Evolutionary conservation across 2,113 vertebrate genomes (phyloP), one percentile per base, ranked within the genome.

Genomic region (Oostethus manadensis): DNA sequence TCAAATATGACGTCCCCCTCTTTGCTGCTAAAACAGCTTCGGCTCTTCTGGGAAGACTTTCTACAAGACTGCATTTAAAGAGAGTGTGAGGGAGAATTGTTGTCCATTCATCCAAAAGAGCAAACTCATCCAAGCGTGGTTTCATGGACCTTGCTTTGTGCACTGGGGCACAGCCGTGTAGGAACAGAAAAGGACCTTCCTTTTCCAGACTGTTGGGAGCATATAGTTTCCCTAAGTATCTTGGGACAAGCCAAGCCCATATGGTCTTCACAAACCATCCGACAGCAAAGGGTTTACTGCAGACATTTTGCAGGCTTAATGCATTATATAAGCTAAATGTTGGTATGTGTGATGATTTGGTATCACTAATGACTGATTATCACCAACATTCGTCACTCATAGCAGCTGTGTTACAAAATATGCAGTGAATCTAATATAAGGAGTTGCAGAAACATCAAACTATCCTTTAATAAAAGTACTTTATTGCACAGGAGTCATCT

Each of bases 401-500:
- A 50, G 8, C 38, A 6, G 20, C 44, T 16, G 45, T 14, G 35
- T 15, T 10, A 10, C 5, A 22, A 11, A 47, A 51, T 56, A 21
- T 55, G 15, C 4, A 45, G 5, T 46, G 23, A 5, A 45, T 16
- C 13, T 23, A 16, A 23, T 50, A n/a, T 50, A 51, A 13, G 43
- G 35, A 9, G 14, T 13, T 48, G 8, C 8, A 38, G 29, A 20
- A 9, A 26, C 1, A 38, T 35, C 11, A 45, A 35, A 16, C 42
- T 58, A 55, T 50, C 15, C 46, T 42, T 29, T 5, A 7, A n/a
- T 46, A 13, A 23, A 9, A 63, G 40, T 23, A 13, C 20, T 67
- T 64, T 44, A 60, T 58, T 56, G 38, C 64, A 14, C 2, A 26
- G 47, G 17, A 35, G 33, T 55, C 8, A 1, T 42, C 58, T 67